Conservation (phyloP, 1,140 invertebrate genomes). For the Achroia grisella region DNA sequence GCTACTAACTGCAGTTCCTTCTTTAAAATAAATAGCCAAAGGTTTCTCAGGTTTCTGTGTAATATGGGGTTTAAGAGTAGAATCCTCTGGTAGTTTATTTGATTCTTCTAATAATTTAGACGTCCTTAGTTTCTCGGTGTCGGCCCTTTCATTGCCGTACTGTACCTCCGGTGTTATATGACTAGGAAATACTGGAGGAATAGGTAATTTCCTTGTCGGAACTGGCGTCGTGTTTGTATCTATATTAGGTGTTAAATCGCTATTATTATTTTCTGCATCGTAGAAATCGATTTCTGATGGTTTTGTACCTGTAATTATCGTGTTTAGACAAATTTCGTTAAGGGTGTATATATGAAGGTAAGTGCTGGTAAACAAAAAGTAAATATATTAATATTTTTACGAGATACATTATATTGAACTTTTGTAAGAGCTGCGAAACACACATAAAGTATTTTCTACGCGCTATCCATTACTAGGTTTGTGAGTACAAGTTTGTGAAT, state of each 20-base stretch:
- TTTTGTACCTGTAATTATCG: constrained; percentile 47
- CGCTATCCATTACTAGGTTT: too few relatives aligned
- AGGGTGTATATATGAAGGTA: neutral
- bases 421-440: too few relatives aligned
- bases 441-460: too few relatives aligned
- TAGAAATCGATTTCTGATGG: constrained; percentile 64
- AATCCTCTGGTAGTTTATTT: constrained; percentile 31
- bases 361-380: too few relatives aligned
- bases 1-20: constrained; percentile 29
- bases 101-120: constrained; percentile 39
- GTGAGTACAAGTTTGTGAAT: too few relatives aligned
- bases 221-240: constrained; percentile 25
- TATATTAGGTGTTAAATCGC: constrained; percentile 33
- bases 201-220: constrained; percentile 38
- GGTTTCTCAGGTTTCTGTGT: constrained; percentile 65
- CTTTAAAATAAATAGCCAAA: constrained; percentile 51
- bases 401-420: too few relatives aligned
- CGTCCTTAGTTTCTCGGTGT: constrained; percentile 39
- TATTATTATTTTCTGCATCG: constrained; percentile 42
- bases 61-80: constrained; percentile 59
- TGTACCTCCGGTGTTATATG: constrained; percentile 66
- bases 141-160: constrained; percentile 66
- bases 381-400: too few relatives aligned
- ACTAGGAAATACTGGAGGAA: constrained; percentile 60
- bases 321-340: neutral